Percentiles rank a stretch among this genome's conserved stretches.
Conservation (phyloP, 2,888 invertebrate species). For the Augiades crinisus region DNA sequence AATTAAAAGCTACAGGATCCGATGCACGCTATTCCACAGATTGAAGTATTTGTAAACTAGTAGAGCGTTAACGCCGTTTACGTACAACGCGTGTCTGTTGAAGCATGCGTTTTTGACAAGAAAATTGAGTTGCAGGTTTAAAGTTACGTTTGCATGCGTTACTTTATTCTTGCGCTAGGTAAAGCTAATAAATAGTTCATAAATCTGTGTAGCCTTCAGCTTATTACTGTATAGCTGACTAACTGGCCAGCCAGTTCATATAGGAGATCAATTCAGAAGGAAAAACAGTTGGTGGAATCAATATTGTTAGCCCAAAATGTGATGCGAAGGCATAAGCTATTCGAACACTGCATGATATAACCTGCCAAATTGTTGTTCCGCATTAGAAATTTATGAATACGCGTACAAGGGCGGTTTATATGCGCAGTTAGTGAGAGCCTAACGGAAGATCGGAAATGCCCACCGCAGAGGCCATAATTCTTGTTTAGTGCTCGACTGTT, state of each 20-base stretch:
- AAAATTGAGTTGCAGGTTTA: too few species aligned
- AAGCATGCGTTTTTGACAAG: too few species aligned
- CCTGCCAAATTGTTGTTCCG: not conserved
- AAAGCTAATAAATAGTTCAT: too few species aligned
- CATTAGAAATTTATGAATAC: constrained; percentile 10
- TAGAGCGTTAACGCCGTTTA: not conserved
- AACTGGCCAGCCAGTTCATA: too few species aligned
- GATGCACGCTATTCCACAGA: constrained; percentile 28
- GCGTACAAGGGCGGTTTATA: not conserved
- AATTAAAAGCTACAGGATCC: constrained; percentile 34
- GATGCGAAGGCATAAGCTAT: not conserved
- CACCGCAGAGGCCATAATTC: constrained; percentile 57
- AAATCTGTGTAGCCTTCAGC: too few species aligned
- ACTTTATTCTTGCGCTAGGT: too few species aligned
- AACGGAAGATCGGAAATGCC: constrained; percentile 71
- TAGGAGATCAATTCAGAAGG: too few species aligned
- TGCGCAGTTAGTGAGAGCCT: constrained; percentile 27
- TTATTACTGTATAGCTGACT: too few species aligned
- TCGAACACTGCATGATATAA: not conserved
- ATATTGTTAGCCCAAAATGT: too few species aligned
- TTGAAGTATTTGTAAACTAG: constrained; percentile 32
- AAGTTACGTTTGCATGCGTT: too few species aligned
- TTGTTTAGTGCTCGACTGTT: constrained; percentile 33
- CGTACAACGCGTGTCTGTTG: not conserved
- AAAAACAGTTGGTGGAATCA: too few species aligned